Conservation (phyloP, 2,797 vertebrate species). For the Melanotaenia parkinsoni region DNA sequence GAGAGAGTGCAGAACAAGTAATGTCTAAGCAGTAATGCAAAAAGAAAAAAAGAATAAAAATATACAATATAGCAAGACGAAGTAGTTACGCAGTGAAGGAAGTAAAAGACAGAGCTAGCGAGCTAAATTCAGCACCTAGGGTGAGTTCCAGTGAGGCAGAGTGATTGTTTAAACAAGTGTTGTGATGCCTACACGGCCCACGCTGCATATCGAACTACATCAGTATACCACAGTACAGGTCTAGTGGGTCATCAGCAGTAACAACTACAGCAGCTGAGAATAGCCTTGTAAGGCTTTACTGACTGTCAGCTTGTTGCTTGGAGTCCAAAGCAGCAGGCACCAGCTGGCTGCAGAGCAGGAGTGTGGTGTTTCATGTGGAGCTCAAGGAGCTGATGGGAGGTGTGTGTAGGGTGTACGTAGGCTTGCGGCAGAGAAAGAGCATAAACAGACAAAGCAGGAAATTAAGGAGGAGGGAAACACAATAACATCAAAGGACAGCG, state of each 20-base stretch:
- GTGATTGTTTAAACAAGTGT: slow-evolving; percentile 73
- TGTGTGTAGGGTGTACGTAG: slow-evolving; percentile 64
- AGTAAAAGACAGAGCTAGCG: slow-evolving; percentile 55
- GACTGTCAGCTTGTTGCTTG: slow-evolving; percentile 62
- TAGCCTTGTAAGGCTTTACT: slow-evolving; percentile 78
- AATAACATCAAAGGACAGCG: slow-evolving; percentile 57
- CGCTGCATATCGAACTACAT: slow-evolving; percentile 75
- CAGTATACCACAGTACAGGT: slow-evolving; percentile 68
- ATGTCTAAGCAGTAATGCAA: slow-evolving; percentile 21
- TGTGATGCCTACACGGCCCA: slow-evolving; percentile 77
- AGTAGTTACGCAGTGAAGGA: slow-evolving; percentile 54
- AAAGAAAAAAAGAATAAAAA: slow-evolving; percentile 44
- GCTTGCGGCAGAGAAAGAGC: slow-evolving; percentile 45
- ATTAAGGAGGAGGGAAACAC: slow-evolving; percentile 56
- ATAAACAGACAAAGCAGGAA: slow-evolving; percentile 61
- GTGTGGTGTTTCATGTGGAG: slow-evolving; percentile 60
- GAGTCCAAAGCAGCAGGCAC: slow-evolving; percentile 59
- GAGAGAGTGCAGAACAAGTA: slow-evolving; percentile 25
- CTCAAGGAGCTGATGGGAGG: slow-evolving; percentile 62
- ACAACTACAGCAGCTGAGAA: slow-evolving; percentile 72
- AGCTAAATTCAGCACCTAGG: slow-evolving; percentile 69
- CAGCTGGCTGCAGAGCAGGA: slow-evolving; percentile 58
- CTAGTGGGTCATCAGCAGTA: slow-evolving; percentile 73
- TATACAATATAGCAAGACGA: slow-evolving; percentile 55
- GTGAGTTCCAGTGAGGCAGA: slow-evolving; percentile 62